Conservation (phyloP, 2,888 invertebrate genomes). For the Petrolisthes cinctipes region DNA sequence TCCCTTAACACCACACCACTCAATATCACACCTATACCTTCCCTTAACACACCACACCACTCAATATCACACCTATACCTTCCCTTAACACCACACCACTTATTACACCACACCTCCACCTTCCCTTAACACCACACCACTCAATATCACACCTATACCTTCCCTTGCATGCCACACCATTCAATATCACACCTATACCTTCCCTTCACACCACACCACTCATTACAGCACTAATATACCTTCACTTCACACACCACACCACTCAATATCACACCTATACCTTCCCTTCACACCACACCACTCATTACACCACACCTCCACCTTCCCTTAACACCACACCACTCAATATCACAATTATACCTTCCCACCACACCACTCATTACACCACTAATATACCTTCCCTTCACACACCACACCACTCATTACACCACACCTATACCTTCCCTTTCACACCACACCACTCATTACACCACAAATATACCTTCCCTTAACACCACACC, state of each 20-base stretch:
- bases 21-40: not conserved
- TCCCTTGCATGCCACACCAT: not conserved
- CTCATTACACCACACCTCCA: not conserved
- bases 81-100: not conserved
- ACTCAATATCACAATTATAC: not conserved
- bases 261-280: too few relatives aligned
- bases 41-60: not conserved
- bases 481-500: too few relatives aligned
- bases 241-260: not conserved
- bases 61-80: not conserved
- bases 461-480: not conserved
- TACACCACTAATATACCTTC: not conserved
- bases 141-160: too few relatives aligned
- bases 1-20: not conserved
- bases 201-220: not conserved
- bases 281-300: too few relatives aligned
- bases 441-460: not conserved
- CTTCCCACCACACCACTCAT: not conserved
- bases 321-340: not conserved
- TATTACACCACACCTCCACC: not conserved
- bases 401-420: too few relatives aligned
- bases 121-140: too few relatives aligned
- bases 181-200: not conserved
- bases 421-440: not conserved
- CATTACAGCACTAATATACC: not conserved